phyloP scores from a whole-genome alignment of 1,140 invertebrate species.

The Orius insidiosus region DNA sequence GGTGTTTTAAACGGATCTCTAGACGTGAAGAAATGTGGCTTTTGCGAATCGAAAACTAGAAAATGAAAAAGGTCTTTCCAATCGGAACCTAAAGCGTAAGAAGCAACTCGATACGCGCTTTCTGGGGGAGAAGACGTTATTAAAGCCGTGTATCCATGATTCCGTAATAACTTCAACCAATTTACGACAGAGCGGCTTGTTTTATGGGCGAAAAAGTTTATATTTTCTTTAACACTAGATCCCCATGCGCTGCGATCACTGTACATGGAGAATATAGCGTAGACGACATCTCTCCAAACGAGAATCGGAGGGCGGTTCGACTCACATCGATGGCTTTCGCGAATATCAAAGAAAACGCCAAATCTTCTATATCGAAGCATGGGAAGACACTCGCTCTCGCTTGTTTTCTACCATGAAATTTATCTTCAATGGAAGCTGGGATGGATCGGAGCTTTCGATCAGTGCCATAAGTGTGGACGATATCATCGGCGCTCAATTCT shows the following conservation, averaged over 20 bases:
- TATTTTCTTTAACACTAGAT: conserved; percentile 36
- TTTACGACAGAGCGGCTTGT: conserved; percentile 36
- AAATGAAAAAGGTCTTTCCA: conserved; percentile 58
- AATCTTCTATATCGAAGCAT: conserved; percentile 59
- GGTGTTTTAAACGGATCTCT: conserved; percentile 18
- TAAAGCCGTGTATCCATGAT: conserved; percentile 40
- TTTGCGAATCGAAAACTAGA: conserved; percentile 49
- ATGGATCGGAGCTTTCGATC: conserved; percentile 32
- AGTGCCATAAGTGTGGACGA: conserved; percentile 40
- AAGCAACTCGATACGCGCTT: conserved; percentile 46
- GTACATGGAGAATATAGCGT: conserved; percentile 42
- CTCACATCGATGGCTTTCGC: conserved; percentile 48
- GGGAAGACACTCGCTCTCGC: conserved; percentile 39
- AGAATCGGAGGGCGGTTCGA: conserved; percentile 36
- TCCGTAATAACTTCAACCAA: conserved; percentile 40
- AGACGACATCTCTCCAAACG: conserved; percentile 47
- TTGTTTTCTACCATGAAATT: conserved; percentile 29
- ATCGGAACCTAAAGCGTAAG: conserved; percentile 41
- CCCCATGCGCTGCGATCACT: conserved; percentile 39
- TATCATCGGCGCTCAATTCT: conserved; percentile 35
- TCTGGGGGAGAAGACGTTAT: conserved; percentile 57
- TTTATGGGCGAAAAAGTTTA: conserved; percentile 41
- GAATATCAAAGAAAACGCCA: conserved; percentile 42
- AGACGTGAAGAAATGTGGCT: conserved; percentile 53
- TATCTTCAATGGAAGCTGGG: background rate